A percentile compares a stretch with the other conserved stretches of the same genome.
These are phyloP conservation scores for Bombus picipes DNA, from an alignment of 1,140 invertebrate genomes.

Conservation along the genomic window DNA sequence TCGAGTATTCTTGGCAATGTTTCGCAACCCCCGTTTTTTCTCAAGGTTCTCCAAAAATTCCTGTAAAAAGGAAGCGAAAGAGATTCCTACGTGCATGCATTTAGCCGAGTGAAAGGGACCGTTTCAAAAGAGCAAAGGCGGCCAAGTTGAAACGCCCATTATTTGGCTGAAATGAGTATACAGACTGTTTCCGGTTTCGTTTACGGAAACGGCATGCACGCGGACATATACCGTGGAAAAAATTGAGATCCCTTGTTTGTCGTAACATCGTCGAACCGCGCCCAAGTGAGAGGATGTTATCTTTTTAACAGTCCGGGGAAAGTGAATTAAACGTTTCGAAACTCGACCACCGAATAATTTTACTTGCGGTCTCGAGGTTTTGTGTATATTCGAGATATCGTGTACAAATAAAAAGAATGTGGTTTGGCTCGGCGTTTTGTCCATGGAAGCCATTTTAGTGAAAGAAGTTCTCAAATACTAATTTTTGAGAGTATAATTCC, in stretches of 20 bases:
- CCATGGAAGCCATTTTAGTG: background rate
- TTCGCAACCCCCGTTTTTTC: background rate
- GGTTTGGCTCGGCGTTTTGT: background rate
- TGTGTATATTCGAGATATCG: no score
- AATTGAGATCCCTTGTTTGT: background rate
- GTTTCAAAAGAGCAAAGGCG: conserved; percentile 22
- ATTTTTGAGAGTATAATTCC: background rate
- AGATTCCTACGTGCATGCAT: conserved; percentile 17
- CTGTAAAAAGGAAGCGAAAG: background rate
- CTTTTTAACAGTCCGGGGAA: background rate
- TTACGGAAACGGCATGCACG: background rate
- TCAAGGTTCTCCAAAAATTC: background rate
- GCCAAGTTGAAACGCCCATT: conserved; percentile 10
- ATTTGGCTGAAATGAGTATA: conserved; percentile 15
- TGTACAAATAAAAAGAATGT: background rate
- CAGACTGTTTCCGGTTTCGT: conserved; percentile 26
- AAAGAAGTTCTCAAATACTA: background rate
- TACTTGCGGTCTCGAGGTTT: background rate
- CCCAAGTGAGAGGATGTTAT: conserved; percentile 14
- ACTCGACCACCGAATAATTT: background rate
- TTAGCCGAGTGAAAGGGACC: conserved; percentile 1
- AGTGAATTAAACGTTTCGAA: conserved; percentile 22
- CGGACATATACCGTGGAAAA: background rate
- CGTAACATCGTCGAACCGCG: background rate
- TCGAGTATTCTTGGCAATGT: background rate